Evolutionary conservation across 2,113 vertebrate genomes (phyloP), one percentile per base, ranked within the genome.

Genomic region (Galemys pyrenaicus): DNA sequence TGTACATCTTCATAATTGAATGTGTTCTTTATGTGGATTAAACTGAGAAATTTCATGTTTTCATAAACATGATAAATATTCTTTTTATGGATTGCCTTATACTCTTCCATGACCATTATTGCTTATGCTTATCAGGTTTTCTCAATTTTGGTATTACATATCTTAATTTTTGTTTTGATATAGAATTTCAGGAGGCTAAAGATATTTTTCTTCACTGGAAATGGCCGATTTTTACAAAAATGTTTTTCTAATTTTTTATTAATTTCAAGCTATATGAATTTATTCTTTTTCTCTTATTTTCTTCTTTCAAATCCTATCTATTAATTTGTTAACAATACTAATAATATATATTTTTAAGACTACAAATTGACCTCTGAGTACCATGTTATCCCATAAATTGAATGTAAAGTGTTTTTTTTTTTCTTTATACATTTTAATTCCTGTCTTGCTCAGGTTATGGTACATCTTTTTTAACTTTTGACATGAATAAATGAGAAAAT

Each of bases 41-140:
- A 32, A 79, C 10, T 67, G 74, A 54, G 51, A 75, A 85, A 92
- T 64, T n/a, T 94, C n/a, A 32, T 62, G 39, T 80, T 89, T 94
- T 64, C 58, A 62, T 62, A 37, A 86, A 49, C 62, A 54, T 41
- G 51, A 37, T 17, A 92, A 6, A 17, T 85, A 92, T 67, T 7
- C 44, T 37, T 91, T 60, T 70, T 28, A 75, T 28, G 85, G 11
- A 64, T 58, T 41, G 80, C 0, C 5, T 44, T 22, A 54, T n/a
- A 56, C 4, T 60, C 19, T 93, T 37, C 32, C 37, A 30, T 58
- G 12, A 35, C 37, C 56, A 26, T 16, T 54, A 71, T 6, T 92
- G 46, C n/a, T 58, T 62, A 56, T 7, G 5, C 3, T 3, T 64
- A 19, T 7, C 20, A 1, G 22, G 5, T 6, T 41, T 68, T 67